A percentile compares a stretch with the other conserved stretches of the same genome.
These are phyloP conservation scores for Hypolimnas misippus DNA, from an alignment of 2,888 invertebrate species.

Conservation along the genomic window DNA sequence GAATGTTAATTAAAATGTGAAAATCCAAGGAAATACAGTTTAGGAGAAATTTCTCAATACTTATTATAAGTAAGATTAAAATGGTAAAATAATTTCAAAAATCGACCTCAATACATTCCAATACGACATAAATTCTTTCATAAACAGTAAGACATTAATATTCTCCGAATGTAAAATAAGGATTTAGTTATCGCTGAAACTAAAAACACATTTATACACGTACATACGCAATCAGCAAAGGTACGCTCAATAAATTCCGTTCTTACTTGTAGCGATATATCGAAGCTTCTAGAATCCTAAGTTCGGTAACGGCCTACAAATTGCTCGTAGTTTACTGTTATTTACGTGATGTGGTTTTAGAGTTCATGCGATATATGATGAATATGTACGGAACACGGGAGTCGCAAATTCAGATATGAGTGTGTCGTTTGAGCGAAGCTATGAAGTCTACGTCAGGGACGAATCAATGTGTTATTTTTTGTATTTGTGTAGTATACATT, in stretches of 20 bases:
- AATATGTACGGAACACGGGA: neutral
- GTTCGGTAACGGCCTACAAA: conserved; percentile 64
- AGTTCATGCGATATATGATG: conserved; percentile 38
- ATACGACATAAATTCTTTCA: neutral
- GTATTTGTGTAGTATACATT: neutral
- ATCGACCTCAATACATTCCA: too few relatives aligned
- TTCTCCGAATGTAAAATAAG: neutral
- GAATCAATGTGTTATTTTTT: neutral
- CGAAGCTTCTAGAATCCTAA: conserved; percentile 54
- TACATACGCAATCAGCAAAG: conserved; percentile 38
- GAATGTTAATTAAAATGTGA: too few relatives aligned
- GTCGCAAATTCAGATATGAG: neutral
- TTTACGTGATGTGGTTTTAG: conserved; percentile 62
- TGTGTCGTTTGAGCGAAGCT: neutral
- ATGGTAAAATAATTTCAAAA: too few relatives aligned
- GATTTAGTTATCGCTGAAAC: conserved; percentile 14
- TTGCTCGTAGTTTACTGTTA: conserved; percentile 62
- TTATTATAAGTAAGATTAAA: too few relatives aligned
- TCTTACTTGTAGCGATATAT: conserved; percentile 59
- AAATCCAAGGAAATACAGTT: too few relatives aligned
- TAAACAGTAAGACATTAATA: neutral
- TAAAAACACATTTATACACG: conserved; percentile 34
- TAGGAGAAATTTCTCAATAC: too few relatives aligned
- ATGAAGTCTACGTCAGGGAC: neutral
- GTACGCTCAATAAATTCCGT: conserved; percentile 51